These are phyloP conservation scores for Mastomys coucha DNA, from an alignment of 2,113 vertebrate species.

Conservation along the genomic window DNA sequence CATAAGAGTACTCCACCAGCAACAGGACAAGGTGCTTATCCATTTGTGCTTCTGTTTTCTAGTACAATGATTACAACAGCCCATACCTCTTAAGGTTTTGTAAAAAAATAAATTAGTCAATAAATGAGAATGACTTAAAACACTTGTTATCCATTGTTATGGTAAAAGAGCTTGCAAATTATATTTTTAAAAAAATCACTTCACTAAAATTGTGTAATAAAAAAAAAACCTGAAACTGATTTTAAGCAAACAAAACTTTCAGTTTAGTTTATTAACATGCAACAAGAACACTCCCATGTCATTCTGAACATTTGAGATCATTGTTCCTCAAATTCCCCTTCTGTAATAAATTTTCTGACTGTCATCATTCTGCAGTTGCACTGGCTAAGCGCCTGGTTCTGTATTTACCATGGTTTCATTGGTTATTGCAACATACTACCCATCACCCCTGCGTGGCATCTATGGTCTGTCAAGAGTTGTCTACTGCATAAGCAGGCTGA, in stretches of 20 bases:
- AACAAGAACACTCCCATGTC: background rate
- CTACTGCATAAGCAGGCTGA: background rate
- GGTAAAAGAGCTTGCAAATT: background rate
- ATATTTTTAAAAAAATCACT: background rate
- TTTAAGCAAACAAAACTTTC: background rate
- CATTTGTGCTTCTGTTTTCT: background rate
- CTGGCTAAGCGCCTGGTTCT: background rate
- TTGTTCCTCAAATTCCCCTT: background rate
- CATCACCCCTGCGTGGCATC: background rate
- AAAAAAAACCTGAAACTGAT: background rate
- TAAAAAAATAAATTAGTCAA: background rate
- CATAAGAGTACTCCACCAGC: background rate
- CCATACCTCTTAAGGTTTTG: background rate
- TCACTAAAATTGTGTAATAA: background rate
- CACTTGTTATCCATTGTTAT: background rate
- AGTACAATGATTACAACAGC: background rate
- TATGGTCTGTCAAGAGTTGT: background rate
- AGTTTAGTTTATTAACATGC: background rate
- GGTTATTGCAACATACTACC: background rate
- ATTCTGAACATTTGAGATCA: background rate
- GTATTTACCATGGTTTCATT: background rate
- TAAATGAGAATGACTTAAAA: background rate
- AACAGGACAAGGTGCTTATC: background rate
- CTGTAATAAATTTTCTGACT: background rate
- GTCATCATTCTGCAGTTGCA: background rate